Evolutionary conservation across 2,113 vertebrate genomes (phyloP), one percentile per base, ranked within the genome.

Genomic region (Calyptommatus sinebrachiatus): DNA sequence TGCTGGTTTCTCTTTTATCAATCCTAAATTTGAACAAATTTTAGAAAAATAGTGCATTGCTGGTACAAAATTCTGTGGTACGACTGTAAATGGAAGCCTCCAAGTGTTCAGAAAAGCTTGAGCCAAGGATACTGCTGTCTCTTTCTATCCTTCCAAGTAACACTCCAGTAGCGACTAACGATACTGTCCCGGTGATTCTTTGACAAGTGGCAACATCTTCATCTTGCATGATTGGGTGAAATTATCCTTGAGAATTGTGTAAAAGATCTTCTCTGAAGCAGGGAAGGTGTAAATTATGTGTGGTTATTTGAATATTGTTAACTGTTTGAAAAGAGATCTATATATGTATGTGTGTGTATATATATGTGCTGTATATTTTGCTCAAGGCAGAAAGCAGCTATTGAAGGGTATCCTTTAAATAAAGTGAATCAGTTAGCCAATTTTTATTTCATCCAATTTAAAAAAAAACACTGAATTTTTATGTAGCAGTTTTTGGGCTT

Each of bases 1-100:
- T 14, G 86, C 81, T 12, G 98, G 97, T 53, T 99, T 99, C 92
- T 99, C 98, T 26, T 99, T 99, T 73, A 95, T 97, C 86, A 99
- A 99, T 84, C 96, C 96, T 24, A 96, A 93, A 83, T 98, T 99
- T 89, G 97, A 99, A 86, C 93, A 91, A 26, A 91, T 99, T 74
- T 83, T 99, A 83, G 95, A 96, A 66, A 96, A 97, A 62, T 97
- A 83, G 41, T 61, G 60, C 74, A 53, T 81, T 22, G 65, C 0
- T 1, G 76, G 20, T 72, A 29, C 0, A 0, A 1, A 85, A 90
- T 87, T 84, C 41, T 0, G 6, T 68, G 41, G 31, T 71, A 77
- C 0, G 0, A 16, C 70, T 41, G 53, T 21, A 26, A 84, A 78
- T 70, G 1, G 20, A 69, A 5, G 63, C 16, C 50, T 68, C 65